Conservation (phyloP, 2,797 vertebrate genomes). For the Synanceia verrucosa region DNA sequence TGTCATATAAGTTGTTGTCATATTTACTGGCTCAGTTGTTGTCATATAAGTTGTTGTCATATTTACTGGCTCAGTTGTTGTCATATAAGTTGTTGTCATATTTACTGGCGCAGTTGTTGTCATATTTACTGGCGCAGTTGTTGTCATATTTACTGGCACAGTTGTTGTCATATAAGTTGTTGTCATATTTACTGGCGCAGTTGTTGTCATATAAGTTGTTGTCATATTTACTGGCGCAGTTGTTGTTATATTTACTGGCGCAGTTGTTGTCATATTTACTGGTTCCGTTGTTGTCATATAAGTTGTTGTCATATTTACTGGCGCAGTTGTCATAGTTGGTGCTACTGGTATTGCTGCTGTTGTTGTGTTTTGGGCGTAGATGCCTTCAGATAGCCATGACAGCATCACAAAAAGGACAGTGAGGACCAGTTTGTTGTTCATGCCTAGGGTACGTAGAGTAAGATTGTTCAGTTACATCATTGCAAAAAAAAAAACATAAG, state of each 20-base stretch:
- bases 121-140: rapidly evolving
- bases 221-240: rapidly evolving
- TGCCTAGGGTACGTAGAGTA: constrained; percentile 20
- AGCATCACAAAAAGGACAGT: constrained; percentile 36
- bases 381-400: constrained; percentile 16
- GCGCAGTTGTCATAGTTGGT: rapidly evolving
- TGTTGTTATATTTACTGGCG: rapidly evolving
- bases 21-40: background rate
- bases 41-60: background rate
- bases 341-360: rapidly evolving
- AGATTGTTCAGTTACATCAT: background rate
- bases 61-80: rapidly evolving
- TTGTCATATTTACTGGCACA: rapidly evolving
- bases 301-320: rapidly evolving
- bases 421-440: constrained; percentile 52
- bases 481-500: too few species aligned
- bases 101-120: rapidly evolving
- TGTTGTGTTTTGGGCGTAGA: rapidly evolving
- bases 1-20: background rate
- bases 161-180: too few species aligned
- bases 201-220: rapidly evolving
- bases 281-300: rapidly evolving
- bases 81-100: rapidly evolving
- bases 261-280: rapidly evolving
- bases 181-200: rapidly evolving